These are phyloP conservation scores for Cephus rjabovi DNA, from an alignment of 2,888 invertebrate genomes.

Conservation along the genomic window DNA sequence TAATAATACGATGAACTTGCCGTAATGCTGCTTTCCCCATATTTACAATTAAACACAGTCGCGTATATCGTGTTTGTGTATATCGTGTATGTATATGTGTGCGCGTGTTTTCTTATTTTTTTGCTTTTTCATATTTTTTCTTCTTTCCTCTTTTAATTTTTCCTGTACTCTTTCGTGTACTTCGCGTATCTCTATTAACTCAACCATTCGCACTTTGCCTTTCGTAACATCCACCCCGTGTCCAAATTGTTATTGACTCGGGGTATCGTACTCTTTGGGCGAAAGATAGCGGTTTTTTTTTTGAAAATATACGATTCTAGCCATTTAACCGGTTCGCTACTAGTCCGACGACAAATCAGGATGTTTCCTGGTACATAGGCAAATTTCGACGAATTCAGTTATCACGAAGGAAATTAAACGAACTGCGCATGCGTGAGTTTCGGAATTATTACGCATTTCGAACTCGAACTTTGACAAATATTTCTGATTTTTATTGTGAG, in stretches of 20 bases:
- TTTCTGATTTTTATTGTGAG: not conserved
- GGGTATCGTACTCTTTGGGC: not conserved
- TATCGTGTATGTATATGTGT: not conserved
- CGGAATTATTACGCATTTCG: too few species aligned
- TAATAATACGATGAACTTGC: slow-evolving; percentile 36
- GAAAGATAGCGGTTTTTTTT: not conserved
- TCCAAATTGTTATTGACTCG: not conserved
- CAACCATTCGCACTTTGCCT: not conserved
- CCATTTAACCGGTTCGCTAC: not conserved
- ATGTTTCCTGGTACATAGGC: not conserved
- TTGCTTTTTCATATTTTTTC: not conserved
- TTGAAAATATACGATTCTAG: not conserved
- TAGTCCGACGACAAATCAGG: not conserved
- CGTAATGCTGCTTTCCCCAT: slow-evolving; percentile 42
- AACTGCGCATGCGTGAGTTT: not conserved
- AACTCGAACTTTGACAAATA: too few species aligned
- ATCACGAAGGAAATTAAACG: not conserved
- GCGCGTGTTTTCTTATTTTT: not conserved
- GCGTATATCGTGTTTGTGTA: slow-evolving; percentile 3
- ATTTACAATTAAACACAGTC: slow-evolving; percentile 50
- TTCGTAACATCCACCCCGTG: not conserved
- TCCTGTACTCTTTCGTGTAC: not conserved
- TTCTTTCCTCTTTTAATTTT: not conserved
- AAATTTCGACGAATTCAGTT: not conserved
- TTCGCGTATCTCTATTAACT: not conserved